Evolutionary conservation across 2,797 vertebrate species (phyloP), one percentile per base, ranked within the genome.

Genomic region (Takifugu ocellatus): DNA sequence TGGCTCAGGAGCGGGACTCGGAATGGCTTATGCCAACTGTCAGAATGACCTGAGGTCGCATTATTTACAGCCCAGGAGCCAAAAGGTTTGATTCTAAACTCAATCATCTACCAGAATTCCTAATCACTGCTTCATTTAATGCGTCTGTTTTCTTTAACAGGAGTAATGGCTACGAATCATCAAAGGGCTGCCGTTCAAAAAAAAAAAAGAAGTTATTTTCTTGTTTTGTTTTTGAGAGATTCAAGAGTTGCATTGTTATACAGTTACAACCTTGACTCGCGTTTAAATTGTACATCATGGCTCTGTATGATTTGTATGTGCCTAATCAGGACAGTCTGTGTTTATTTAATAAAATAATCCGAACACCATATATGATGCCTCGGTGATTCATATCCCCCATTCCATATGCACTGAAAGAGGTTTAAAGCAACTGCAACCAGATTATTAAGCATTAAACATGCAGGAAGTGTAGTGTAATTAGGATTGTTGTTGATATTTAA

Each of bases 11-110:
- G 85, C 88, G 27, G 97, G 97, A 25, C 79, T 98, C 26, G 96
- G 97, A 68, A 98, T 99, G 96, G 95, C 96, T 5, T 97, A 94
- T 56, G 93, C 95, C 77, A 98, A 99, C 88, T 99, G 96, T 88
- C 96, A 98, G 71, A 95, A 94, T 25, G 94, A 98, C 85, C 90
- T 98, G 77, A 93, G 92, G 81, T 87, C 93, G 72, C 95, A 92
- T 0, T 98, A 98, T 84, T 80, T 96, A 63, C 88, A 92, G 61
- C 93, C 94, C 54, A 94, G 91, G 76, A 91, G 87, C 53, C 87
- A 93, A 75, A 95, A 97, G 90, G 96, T 98, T 80, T 48, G 88
- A 87, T 15, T 42, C 31, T 33, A 10, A n/a, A 43, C 27, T 43
- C 2, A 15, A 49, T 3, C 1, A 2, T 26, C 16, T 50, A 5